Conservation (phyloP, 2,113 vertebrate genomes). For the Cyprinodon brontotheroides region DNA sequence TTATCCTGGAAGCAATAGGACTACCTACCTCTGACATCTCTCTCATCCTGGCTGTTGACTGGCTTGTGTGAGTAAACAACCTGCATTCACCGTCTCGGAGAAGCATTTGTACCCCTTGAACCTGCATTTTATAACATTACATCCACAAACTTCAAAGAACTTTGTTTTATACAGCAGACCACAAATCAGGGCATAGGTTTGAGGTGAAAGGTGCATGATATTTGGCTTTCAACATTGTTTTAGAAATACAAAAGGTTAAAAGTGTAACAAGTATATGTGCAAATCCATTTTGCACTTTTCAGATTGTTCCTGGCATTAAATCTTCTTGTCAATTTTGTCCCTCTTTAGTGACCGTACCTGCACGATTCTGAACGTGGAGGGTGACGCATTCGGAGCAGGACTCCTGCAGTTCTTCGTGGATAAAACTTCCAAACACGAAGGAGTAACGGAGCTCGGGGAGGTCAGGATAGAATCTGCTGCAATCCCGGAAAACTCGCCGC, state of each 20-base stretch:
- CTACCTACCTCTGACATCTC: constrained; percentile 88
- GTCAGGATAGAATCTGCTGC: constrained; percentile 51
- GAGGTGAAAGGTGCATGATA: too few relatives aligned
- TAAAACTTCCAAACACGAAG: constrained; percentile 22
- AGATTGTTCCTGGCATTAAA: neutral
- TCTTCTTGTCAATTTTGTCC: neutral
- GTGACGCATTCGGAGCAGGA: constrained; percentile 88
- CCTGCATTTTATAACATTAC: neutral
- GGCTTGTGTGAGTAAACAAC: constrained; percentile 87
- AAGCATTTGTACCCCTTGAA: too few relatives aligned
- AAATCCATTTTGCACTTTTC: too few relatives aligned
- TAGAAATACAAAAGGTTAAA: too few relatives aligned
- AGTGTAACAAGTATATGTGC: too few relatives aligned
- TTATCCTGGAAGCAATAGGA: constrained; percentile 87
- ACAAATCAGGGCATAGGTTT: neutral
- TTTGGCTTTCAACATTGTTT: too few relatives aligned
- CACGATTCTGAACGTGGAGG: constrained; percentile 89
- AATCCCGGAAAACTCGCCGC: constrained; percentile 74
- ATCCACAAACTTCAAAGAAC: neutral
- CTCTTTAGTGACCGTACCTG: constrained; percentile 87
- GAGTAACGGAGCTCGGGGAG: constrained; percentile 61
- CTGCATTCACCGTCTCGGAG: neutral
- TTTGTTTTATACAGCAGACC: neutral
- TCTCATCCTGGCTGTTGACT: constrained; percentile 90
- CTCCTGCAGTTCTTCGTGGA: constrained; percentile 85